Conservation (phyloP, 2,797 vertebrate species). For the Myotis vivesi region DNA sequence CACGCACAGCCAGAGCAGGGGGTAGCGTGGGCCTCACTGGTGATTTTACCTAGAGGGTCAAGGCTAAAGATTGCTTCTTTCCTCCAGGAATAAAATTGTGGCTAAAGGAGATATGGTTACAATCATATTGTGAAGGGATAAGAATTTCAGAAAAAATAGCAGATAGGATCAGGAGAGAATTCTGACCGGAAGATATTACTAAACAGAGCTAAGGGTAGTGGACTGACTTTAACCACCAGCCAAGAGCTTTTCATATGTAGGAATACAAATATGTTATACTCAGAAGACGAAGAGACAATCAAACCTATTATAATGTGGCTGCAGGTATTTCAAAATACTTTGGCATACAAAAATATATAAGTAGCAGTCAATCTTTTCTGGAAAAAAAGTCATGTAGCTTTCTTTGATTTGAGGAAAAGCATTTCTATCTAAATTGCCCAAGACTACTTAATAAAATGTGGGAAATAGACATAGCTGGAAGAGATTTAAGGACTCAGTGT, state of each 20-base stretch:
- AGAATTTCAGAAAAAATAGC: conserved; percentile 5
- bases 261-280: not conserved
- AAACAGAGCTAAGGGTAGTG: not conserved
- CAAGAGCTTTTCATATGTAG: not conserved
- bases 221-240: not conserved
- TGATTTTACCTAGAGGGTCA: conserved; percentile 19
- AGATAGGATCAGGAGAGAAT: conserved; percentile 1
- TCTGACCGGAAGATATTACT: conserved; percentile 22
- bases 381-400: not conserved
- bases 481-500: not conserved
- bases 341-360: not conserved
- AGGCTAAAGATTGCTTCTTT: conserved; percentile 18
- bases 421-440: not conserved
- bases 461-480: not conserved
- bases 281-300: not conserved
- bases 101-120: conserved; percentile 22
- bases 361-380: not conserved
- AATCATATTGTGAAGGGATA: not conserved
- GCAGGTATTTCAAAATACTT: conserved; percentile 48
- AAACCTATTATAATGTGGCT: not conserved
- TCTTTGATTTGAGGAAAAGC: conserved; percentile 12
- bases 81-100: conserved; percentile 34
- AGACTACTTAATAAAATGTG: conserved; percentile 15
- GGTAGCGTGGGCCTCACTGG: not conserved
- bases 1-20: not conserved